phyloP scores from a whole-genome alignment of 1,140 invertebrate genomes.

The Drosophila ogumai region DNA sequence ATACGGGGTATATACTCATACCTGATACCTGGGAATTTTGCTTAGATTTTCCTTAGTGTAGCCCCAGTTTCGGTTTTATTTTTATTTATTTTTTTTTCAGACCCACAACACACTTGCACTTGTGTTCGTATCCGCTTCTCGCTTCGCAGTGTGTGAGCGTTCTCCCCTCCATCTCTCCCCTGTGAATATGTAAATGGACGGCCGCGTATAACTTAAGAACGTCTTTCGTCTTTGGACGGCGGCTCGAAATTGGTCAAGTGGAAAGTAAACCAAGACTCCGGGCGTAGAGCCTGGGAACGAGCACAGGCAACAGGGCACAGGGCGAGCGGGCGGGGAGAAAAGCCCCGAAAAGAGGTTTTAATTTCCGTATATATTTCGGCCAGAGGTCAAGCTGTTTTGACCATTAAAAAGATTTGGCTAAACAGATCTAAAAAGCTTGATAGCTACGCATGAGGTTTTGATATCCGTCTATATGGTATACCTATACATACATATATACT shows the following conservation, averaged over 20 bases:
- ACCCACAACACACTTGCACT: constrained; percentile 61
- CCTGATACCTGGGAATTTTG: constrained; percentile 53
- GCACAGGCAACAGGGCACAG: constrained; percentile 23
- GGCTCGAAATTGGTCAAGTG: constrained; percentile 77
- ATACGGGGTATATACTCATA: constrained; percentile 19
- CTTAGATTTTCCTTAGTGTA: constrained; percentile 69
- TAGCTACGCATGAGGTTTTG: constrained; percentile 68
- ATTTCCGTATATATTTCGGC: constrained; percentile 35
- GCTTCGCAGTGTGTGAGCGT: constrained; percentile 63
- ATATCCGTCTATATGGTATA: constrained; percentile 34
- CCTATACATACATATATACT: constrained; percentile 7
- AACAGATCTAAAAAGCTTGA: constrained; percentile 66
- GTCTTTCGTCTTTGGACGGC: constrained; percentile 44
- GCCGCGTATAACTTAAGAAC: constrained; percentile 58
- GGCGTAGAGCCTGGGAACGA: constrained; percentile 41
- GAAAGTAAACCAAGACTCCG: constrained; percentile 77
- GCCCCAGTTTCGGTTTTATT: constrained; percentile 37
- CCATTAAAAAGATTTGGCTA: constrained; percentile 76
- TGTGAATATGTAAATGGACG: constrained; percentile 59
- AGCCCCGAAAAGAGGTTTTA: constrained; percentile 40
- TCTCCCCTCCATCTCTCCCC: constrained; percentile 23
- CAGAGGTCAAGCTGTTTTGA: constrained; percentile 60
- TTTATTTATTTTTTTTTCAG: neutral
- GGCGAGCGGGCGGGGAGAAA: constrained; percentile 30
- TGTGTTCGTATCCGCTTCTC: constrained; percentile 76